A percentile compares a stretch with the other conserved stretches of the same genome.
These are phyloP conservation scores for Pachyramphus minor DNA, from an alignment of 2,113 vertebrate species.

Conservation along the genomic window DNA sequence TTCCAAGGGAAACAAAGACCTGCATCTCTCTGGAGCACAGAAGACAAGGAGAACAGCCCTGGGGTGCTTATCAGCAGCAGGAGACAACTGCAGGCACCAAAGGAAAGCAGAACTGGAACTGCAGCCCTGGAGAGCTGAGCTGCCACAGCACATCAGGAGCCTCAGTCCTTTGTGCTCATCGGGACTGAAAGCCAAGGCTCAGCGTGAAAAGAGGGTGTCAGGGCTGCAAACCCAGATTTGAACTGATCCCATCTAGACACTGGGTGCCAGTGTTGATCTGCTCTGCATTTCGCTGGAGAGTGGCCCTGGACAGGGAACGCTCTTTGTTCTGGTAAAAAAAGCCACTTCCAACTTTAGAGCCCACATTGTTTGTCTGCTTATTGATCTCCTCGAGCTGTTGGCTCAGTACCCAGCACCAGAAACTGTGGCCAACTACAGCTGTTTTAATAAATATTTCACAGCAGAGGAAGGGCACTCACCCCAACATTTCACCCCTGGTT, in stretches of 20 bases:
- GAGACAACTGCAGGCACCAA: neutral
- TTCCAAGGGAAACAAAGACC: neutral
- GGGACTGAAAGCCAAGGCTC: neutral
- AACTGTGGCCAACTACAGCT: neutral
- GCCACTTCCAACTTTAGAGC: conserved; percentile 11
- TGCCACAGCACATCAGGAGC: neutral
- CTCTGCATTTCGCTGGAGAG: neutral
- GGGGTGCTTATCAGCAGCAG: neutral
- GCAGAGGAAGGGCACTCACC: neutral
- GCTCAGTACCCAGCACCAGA: neutral
- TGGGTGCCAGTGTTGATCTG: conserved; percentile 61
- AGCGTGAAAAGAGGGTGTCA: neutral
- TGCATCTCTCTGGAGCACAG: no score
- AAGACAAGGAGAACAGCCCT: neutral
- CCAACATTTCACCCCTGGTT: rapidly evolving
- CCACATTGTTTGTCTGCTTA: neutral
- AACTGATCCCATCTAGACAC: conserved; percentile 33
- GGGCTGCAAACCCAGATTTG: neutral
- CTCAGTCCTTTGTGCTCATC: rapidly evolving
- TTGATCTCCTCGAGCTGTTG: neutral
- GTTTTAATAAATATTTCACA: neutral
- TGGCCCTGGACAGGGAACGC: neutral
- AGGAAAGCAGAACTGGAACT: neutral
- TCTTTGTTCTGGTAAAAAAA: neutral
- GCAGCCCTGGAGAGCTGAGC: neutral